Evolutionary conservation across 2,797 vertebrate species (phyloP).

Genomic region (Sebastes itinus): DNA sequence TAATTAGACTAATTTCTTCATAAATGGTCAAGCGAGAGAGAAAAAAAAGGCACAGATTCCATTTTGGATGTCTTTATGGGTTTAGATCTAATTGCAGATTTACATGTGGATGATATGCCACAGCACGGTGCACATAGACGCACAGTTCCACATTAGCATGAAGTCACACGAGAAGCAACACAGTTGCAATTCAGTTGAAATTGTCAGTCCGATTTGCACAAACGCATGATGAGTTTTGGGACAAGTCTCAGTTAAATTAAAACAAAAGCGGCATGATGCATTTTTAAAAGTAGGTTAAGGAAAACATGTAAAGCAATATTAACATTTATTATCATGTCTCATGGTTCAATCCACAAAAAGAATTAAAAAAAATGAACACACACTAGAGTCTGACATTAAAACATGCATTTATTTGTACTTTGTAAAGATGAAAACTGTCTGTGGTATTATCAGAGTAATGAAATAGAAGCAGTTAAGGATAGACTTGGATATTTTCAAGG

Average conservation of each 20-base stretch:
- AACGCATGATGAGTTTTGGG: background rate
- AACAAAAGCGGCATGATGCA: background rate
- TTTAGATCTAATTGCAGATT: constrained; percentile 59
- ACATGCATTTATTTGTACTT: background rate
- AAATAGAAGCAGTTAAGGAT: background rate
- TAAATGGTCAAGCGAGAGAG: constrained; percentile 54
- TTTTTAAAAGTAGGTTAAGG: constrained; percentile 1
- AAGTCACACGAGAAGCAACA: background rate
- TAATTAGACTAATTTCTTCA: constrained; percentile 77
- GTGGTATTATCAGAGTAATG: background rate
- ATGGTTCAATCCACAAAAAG: background rate
- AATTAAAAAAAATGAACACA: background rate
- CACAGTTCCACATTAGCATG: background rate
- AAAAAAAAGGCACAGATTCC: constrained; percentile 41
- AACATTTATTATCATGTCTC: background rate
- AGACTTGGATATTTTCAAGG: background rate
- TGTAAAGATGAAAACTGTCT: background rate
- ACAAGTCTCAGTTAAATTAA: background rate
- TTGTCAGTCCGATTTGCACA: background rate
- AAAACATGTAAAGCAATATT: background rate
- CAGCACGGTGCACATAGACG: background rate
- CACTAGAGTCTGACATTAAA: background rate
- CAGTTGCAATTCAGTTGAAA: background rate
- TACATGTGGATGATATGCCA: constrained; percentile 17
- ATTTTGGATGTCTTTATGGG: constrained; percentile 39